These are phyloP conservation scores for Cryptus viduatorius DNA, from an alignment of 2,888 invertebrate genomes.

Conservation along the genomic window DNA sequence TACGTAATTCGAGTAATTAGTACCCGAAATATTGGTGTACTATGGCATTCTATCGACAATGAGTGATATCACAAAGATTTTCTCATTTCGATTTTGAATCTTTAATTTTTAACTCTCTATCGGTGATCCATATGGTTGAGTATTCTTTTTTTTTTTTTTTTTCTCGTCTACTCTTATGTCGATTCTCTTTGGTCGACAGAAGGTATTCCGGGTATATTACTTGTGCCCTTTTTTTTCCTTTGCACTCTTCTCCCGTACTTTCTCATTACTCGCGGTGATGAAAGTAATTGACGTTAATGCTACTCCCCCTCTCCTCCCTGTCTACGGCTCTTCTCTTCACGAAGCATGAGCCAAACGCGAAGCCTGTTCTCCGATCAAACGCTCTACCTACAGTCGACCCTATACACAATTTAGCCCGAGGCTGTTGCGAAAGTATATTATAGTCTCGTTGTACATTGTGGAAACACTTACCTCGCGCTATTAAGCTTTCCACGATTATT, in stretches of 20 bases:
- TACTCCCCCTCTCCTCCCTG: slow-evolving; percentile 38
- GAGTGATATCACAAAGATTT: not conserved
- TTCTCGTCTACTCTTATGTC: not conserved
- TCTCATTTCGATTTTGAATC: not conserved
- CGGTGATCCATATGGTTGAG: too few species aligned
- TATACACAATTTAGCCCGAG: slow-evolving; percentile 53
- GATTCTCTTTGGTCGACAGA: slow-evolving; percentile 12
- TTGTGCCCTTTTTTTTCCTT: slow-evolving; percentile 37
- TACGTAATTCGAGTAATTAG: not conserved
- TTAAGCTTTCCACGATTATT: slow-evolving; percentile 63
- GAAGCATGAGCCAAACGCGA: slow-evolving; percentile 37
- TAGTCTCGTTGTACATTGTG: slow-evolving; percentile 46
- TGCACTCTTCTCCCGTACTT: slow-evolving; percentile 54
- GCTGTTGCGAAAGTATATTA: slow-evolving; percentile 50
- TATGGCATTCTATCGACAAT: not conserved
- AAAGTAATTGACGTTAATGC: slow-evolving; percentile 72
- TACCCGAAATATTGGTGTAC: not conserved
- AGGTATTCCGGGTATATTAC: slow-evolving; percentile 7
- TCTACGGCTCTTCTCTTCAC: slow-evolving; percentile 39
- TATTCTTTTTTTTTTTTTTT: too few species aligned
- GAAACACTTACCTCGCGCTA: slow-evolving; percentile 63
- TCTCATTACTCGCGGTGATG: slow-evolving; percentile 69
- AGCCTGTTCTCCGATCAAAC: slow-evolving; percentile 52
- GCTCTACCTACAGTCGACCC: slow-evolving; percentile 33
- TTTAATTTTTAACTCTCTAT: not conserved